phyloP scores from a whole-genome alignment of 2,113 vertebrate species.

The Neopipo cinnamomea region DNA sequence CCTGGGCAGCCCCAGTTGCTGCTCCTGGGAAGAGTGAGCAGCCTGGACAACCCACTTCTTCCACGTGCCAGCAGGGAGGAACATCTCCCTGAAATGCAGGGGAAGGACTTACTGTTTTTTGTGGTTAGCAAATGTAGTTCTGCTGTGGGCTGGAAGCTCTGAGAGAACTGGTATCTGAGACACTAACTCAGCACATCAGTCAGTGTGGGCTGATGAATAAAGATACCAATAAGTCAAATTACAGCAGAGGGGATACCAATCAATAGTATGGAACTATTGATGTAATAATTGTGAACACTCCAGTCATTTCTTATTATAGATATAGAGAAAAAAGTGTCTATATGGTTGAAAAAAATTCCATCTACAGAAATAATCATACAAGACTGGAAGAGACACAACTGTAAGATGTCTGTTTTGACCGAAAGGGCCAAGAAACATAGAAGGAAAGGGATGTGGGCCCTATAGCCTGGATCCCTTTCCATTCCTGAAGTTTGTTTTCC shows the following conservation, averaged over 20 bases:
- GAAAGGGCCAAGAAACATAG: background rate
- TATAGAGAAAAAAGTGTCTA: background rate
- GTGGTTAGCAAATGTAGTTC: background rate
- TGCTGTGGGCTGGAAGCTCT: background rate
- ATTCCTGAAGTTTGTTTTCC: background rate
- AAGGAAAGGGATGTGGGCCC: background rate
- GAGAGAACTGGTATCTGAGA: background rate
- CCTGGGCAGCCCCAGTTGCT: background rate
- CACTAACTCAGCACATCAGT: background rate
- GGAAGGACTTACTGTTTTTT: background rate
- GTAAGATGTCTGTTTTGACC: background rate
- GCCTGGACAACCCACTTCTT: accelerated
- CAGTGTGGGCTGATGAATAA: background rate
- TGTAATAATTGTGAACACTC: background rate
- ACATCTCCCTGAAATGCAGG: background rate
- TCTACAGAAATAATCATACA: background rate
- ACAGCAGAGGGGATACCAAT: background rate
- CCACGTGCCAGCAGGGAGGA: background rate
- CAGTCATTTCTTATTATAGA: background rate
- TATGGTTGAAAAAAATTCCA: background rate
- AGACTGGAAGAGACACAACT: accelerated
- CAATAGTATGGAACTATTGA: background rate
- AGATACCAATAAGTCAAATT: background rate
- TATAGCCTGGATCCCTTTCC: background rate
- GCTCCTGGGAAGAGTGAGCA: background rate